Evolutionary conservation across 2,797 vertebrate genomes (phyloP), one percentile per base, ranked within the genome.

Genomic region (Nannoperca australis): DNA sequence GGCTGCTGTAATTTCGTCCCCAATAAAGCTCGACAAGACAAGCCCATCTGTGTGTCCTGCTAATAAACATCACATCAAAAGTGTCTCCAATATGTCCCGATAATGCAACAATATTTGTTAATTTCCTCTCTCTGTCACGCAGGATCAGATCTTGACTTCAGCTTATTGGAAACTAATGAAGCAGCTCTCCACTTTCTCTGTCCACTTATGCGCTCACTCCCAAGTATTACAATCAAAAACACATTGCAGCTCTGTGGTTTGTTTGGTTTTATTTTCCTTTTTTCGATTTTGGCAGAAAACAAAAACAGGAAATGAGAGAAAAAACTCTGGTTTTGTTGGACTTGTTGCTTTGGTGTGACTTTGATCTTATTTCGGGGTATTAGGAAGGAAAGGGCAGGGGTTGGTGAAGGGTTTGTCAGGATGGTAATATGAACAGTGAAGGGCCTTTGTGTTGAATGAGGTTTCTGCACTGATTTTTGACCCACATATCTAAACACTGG

Each of bases 391-490:
- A 71, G 65, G 77, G 67, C 71, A 76, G 84, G 6, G 53, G 60
- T 30, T 24, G 66, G 76, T 78, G 83, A 65, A 73, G 60, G 77
- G 76, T 69, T 64, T 60, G 64, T 84, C 68, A 54, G 80, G 82
- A 64, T 73, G 53, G 77, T 65, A 54, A 68, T 64, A 70, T 42
- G 82, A 81, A 73, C 55, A 70, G 74, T 93, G 93, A 92, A 93
- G 91, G 89, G 89, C 83, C 92, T 94, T 95, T 95, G 95, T 95
- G 90, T 79, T 73, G 70, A 70, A 24, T 24, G 85, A 90, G 86
- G 83, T 88, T 87, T 89, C 86, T 73, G 89, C 91, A 84, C 76
- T 95, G 95, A 95, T 94, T 95, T 96, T 94, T 97, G 94, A 96
- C 95, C 95, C 94, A 95, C 92, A 95, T 95, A 94, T 95, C 93